Base-by-base conservation (phyloP, 2,113 vertebrate species). In the Psettodes erumei region DNA sequence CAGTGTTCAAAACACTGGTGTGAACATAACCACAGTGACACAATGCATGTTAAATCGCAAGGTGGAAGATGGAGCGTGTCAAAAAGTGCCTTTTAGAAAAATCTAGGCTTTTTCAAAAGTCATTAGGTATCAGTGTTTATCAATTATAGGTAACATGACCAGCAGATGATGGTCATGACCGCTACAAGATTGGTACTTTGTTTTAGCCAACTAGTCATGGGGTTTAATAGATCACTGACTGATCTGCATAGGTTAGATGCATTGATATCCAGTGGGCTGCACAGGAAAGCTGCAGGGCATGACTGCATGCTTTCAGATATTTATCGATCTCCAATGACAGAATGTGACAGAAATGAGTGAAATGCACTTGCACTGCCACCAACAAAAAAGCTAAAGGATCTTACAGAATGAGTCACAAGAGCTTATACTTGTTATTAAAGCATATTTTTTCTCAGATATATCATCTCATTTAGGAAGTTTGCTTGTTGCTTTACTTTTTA, bases 241-340 rank as follows among this genome's bases (percentile, higher is more conserved):
- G 75, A 75, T 69, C 35, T 72, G 47, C 23, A 81, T 43, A 48
- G 45, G 38, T n/a, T 60, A 47, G 54, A 48, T 66, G 43, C 40
- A 82, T 50, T 86, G 58, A 79, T 68, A 83, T 61, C 27, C 54
- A 40, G 48, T 40, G 8, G 28, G 27, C 43, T n/a, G 51, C 77
- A 83, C 66, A 89, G 76, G 74, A 86, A 78, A 74, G 42, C 67
- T 53, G 54, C 76, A 73, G 76, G 71, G 2, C 1, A 45, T 48
- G 21, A 67, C 55, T 47, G 35, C 48, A 42, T 51, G 38, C 50
- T 28, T 68, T 70, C 65, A 81, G 25, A 70, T 71, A 59, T 63
- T 23, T 69, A 87, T 86, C 67, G 86, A 91, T 85, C 40, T 56
- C 7, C 68, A 30, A 7, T 58, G 59, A 77, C 27, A 66, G 13